Evolutionary conservation across 2,888 invertebrate genomes (phyloP), one percentile per base, ranked within the genome.

Genomic region (Ditula angustiorana): DNA sequence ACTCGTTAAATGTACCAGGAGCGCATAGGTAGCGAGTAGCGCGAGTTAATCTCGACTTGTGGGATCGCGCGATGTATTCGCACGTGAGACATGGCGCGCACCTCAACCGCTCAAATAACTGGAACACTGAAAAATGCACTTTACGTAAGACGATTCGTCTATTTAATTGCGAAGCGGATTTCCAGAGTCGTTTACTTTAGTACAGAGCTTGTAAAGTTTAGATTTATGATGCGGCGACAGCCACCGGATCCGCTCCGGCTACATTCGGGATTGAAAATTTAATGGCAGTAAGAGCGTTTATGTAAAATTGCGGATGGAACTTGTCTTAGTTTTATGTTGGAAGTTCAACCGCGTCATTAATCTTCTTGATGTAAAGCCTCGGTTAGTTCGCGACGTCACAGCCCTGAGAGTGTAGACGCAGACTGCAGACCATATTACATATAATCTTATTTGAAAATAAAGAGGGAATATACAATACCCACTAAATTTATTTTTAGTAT

Each of bases 71-170:
- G 26, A 19, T 37, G 44, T 49, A 37, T 33, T 68, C 67, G 58
- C 71, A 73, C 73, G 75, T 71, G 73, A 72, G 28, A 69, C 72
- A 74, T 74, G 72, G 71, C 67, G 67, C 57, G 50, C 64, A 62
- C 62, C 66, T 59, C 35, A 64, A 67, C 67, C 67, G 63, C 61
- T 73, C 72, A 70, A 75, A 74, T 73, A 75, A 72, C 68, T 52
- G 61, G 56, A 65, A 53, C 70, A 69, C 66, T 71, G 73, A 74
- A 71, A 77, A 75, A 74, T 74, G 76, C 75, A 74, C 69, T 68
- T 70, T 63, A 67, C 50, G 52, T 41, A 60, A 61, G 65, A 59
- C 61, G 56, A 66, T 64, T 52, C 58, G 53, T 64, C 64, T 64
- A 59, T 59, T 64, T 64, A 64, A 64, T 64, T 64, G 64, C 64